phyloP scores from a whole-genome alignment of 2,113 vertebrate genomes.

The Eidolon helvum region DNA sequence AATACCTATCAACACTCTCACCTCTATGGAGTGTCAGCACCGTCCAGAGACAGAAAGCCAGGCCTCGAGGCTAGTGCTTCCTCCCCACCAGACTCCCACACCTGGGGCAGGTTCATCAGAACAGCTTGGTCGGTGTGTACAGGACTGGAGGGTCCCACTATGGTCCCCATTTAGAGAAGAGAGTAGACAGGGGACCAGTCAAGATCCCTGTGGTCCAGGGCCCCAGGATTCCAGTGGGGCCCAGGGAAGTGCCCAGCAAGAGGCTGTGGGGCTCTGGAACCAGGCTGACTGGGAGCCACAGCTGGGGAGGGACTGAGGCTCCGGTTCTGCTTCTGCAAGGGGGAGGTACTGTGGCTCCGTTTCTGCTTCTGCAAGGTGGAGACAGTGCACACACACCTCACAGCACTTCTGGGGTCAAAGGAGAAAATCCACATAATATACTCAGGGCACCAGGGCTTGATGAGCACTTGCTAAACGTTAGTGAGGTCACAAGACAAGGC shows the following conservation, averaged over 20 bases:
- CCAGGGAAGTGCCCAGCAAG: rapidly evolving
- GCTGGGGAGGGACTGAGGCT: background rate
- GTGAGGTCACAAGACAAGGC: background rate
- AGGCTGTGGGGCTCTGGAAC: background rate
- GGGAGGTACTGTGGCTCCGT: too few species aligned
- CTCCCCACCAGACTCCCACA: background rate
- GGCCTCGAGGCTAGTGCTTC: background rate
- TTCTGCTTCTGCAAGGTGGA: background rate
- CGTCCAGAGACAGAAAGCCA: background rate
- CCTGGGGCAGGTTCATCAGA: background rate
- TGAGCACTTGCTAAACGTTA: background rate
- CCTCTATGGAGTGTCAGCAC: background rate
- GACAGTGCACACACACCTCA: background rate
- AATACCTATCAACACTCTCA: background rate
- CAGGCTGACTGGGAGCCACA: background rate
- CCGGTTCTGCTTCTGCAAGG: background rate
- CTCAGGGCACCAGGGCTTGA: background rate
- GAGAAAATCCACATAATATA: rapidly evolving
- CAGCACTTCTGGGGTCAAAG: background rate
- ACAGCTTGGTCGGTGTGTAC: rapidly evolving
- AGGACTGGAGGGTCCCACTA: background rate
- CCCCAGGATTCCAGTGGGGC: background rate
- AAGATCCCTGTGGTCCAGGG: background rate
- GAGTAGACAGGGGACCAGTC: background rate
- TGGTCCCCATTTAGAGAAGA: background rate